phyloP scores from a whole-genome alignment of 2,113 vertebrate genomes.

The Anhinga anhinga region DNA sequence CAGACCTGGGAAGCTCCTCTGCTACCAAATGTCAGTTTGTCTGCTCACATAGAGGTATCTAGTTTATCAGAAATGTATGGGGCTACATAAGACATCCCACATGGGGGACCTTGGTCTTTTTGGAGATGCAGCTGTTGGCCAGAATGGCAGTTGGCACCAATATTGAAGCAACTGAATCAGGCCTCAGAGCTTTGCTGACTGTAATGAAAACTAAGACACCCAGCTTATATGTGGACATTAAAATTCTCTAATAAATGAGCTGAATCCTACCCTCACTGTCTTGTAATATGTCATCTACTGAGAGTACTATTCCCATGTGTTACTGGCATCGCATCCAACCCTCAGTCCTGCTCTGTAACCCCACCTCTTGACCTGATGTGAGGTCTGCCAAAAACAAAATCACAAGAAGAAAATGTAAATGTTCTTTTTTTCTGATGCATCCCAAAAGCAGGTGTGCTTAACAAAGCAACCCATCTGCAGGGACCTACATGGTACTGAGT shows the following conservation, averaged over 20 bases:
- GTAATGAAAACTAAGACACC: background rate
- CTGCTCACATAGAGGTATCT: background rate
- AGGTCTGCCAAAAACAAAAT: background rate
- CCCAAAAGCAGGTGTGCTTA: background rate
- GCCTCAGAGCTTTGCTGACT: background rate
- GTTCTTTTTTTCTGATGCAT: background rate
- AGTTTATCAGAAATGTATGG: background rate
- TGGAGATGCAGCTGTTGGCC: background rate
- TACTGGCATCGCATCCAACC: background rate
- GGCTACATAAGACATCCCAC: background rate
- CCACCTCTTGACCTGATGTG: background rate
- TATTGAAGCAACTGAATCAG: background rate
- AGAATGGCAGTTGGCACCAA: background rate
- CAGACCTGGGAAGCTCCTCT: background rate
- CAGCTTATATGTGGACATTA: fast-evolving
- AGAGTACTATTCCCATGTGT: background rate
- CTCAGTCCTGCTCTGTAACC: background rate
- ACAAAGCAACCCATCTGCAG: background rate
- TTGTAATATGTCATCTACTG: background rate
- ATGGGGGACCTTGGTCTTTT: background rate
- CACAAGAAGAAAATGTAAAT: background rate
- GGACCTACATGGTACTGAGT: background rate
- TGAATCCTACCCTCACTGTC: background rate
- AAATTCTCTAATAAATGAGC: background rate
- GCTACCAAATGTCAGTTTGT: fast-evolving